Evolutionary conservation across 2,113 vertebrate species (phyloP), one percentile per base, ranked within the genome.

Genomic region (Rhynchopsitta pachyrhyncha): DNA sequence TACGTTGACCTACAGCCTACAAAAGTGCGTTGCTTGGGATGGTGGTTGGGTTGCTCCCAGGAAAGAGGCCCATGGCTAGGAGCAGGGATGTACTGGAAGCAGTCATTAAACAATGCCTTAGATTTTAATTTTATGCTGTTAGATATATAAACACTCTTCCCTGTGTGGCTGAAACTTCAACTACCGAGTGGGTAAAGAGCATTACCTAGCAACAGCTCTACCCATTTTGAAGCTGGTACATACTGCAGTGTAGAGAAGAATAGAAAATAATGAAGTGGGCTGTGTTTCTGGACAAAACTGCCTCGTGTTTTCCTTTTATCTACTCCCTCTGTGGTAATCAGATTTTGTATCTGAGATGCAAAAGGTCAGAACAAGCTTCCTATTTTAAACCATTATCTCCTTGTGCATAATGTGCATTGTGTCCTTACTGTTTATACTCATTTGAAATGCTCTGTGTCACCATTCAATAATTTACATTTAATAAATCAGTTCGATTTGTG

Each of bases 191-290:
- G 33, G 47, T 86, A 35, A 88, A 81, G 42, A 55, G 52, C 46
- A 95, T 91, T 46, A 84, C 91, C 81, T 91, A 89, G 93, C 86
- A 92, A 92, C 95, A 86, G 81, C 80, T 47, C 53, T 68, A 47
- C 62, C 33, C 1, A 0, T 86, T 93, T 78, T 2, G 7, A 79
- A 76, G 70, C 80, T 82, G 44, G 50, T 78, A 83, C 15, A 73
- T 69, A 57, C 57, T 23, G 37, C 66, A 41, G 39, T 4, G 25
- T 44, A 76, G 67, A 82, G 62, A 76, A 78, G 47, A 90, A 88
- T 19, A 70, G 77, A 78, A 90, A 88, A 83, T 52, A 82, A 95
- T 52, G 12, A 88, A 84, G 80, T 73, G 52, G 82, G 64, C 42
- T 81, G 50, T 75, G 68, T 68, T 84, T 64, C 66, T 68, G 90